These are phyloP conservation scores for Anser brachyrhynchus DNA, from an alignment of 2,113 vertebrate species.

Conservation along the genomic window DNA sequence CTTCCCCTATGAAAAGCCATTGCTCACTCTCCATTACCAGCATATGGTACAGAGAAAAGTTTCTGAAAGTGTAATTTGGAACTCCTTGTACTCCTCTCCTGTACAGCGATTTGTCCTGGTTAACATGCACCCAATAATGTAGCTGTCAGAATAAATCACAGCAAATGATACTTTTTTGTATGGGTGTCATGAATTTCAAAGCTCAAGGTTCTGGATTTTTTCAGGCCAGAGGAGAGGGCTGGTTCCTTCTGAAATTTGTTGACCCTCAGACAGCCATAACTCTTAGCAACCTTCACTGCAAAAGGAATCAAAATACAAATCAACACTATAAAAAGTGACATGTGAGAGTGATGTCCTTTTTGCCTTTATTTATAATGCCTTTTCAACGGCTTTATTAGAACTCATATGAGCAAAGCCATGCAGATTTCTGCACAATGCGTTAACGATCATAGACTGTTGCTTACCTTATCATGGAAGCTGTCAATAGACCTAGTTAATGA, in stretches of 20 bases:
- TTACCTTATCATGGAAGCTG: slow-evolving; percentile 50
- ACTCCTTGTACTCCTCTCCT: not conserved
- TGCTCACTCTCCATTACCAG: not conserved
- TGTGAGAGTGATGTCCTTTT: slow-evolving; percentile 2
- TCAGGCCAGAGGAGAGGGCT: not conserved
- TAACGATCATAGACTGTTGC: slow-evolving; percentile 31
- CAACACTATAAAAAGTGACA: slow-evolving; percentile 40
- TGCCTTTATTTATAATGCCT: not conserved
- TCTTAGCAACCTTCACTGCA: slow-evolving; percentile 31
- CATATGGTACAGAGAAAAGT: not conserved
- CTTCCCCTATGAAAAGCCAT: not conserved
- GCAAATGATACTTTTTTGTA: not conserved
- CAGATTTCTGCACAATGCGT: slow-evolving; percentile 12
- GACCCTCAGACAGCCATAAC: slow-evolving; percentile 61
- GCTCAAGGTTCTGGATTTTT: slow-evolving; percentile 28
- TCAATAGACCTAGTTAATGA: slow-evolving; percentile 50
- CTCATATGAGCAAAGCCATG: not conserved
- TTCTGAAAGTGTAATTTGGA: slow-evolving; percentile 23
- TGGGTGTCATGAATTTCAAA: slow-evolving; percentile 7
- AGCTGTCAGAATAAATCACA: slow-evolving; percentile 58
- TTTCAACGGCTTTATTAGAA: not conserved
- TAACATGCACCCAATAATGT: slow-evolving; percentile 43
- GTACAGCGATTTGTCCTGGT: slow-evolving; percentile 28
- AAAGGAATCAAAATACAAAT: slow-evolving; percentile 68
- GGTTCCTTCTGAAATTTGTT: slow-evolving; percentile 54